Percentiles rank a stretch among this genome's conserved stretches.
Conservation (phyloP, 2,113 vertebrate genomes). For the Scartelaos histophorus region DNA sequence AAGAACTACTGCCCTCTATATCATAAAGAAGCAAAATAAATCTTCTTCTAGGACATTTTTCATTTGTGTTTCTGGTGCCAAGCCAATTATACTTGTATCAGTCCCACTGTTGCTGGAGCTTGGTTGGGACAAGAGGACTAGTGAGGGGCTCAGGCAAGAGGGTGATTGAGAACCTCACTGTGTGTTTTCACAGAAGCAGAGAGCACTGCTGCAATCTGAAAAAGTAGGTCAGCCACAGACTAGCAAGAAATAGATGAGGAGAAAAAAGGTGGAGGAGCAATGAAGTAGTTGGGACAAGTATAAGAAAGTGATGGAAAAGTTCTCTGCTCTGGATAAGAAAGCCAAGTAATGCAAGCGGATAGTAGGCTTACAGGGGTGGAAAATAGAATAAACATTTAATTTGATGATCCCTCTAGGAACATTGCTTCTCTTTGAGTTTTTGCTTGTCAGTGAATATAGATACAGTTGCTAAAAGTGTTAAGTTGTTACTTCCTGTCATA, state of each 20-base stretch:
- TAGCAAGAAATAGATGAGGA: conserved; percentile 54
- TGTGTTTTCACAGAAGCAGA: conserved; percentile 58
- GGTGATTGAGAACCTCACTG: conserved; percentile 51
- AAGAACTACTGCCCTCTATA: no score
- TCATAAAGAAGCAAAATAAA: neutral
- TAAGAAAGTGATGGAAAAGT: neutral
- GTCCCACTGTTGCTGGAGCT: conserved; percentile 53
- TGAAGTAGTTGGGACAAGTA: neutral
- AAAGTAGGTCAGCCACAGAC: conserved; percentile 75
- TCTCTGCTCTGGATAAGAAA: neutral
- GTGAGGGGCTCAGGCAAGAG: conserved; percentile 30
- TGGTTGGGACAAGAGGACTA: conserved; percentile 42
- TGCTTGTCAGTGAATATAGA: neutral
- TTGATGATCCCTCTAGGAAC: conserved; percentile 25
- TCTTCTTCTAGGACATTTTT: conserved; percentile 2
- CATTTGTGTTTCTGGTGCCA: conserved; percentile 43
- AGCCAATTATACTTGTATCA: conserved; percentile 39
- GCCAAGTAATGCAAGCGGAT: neutral
- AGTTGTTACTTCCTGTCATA: conserved; percentile 41
- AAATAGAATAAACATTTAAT: neutral
- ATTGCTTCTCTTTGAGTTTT: conserved; percentile 4
- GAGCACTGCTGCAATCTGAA: conserved; percentile 71
- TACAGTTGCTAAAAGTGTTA: conserved; percentile 27
- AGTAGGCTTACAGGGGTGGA: no score
- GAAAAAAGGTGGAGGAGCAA: conserved; percentile 50